phyloP scores from a whole-genome alignment of 2,113 vertebrate species.

The Apteryx owenii region DNA sequence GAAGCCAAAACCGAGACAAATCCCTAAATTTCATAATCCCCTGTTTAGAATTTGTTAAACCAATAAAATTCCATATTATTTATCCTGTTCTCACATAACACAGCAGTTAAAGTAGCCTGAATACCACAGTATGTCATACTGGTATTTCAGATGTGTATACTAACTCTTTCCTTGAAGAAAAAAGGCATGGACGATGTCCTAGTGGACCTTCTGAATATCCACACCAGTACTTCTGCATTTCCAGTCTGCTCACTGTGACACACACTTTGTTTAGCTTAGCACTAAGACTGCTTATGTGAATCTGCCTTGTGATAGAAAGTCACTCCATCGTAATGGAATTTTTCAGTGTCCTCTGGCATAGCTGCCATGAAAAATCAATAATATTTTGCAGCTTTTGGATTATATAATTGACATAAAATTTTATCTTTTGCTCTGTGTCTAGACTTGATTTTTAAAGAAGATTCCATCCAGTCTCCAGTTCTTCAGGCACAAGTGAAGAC shows the following conservation, averaged over 20 bases:
- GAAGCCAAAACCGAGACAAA: not conserved
- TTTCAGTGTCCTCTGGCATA: not conserved
- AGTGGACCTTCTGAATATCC: not conserved
- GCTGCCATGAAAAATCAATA: conserved; percentile 15
- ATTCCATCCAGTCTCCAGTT: not conserved
- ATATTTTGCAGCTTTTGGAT: not conserved
- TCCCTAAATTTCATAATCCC: not conserved
- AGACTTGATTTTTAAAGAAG: conserved; percentile 38
- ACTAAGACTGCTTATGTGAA: not conserved
- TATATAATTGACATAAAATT: conserved; percentile 6
- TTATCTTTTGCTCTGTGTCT: conserved; percentile 30
- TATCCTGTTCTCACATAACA: not conserved
- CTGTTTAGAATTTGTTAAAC: not conserved
- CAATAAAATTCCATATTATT: not conserved
- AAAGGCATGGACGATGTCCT: not conserved
- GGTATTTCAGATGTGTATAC: not conserved
- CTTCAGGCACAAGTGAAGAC: not conserved
- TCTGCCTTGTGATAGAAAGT: not conserved
- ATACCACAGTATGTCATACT: not conserved
- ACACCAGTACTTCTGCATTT: not conserved
- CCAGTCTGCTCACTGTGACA: not conserved
- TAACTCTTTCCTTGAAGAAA: not conserved
- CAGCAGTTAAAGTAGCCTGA: not conserved
- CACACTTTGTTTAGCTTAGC: not conserved
- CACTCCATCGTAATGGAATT: not conserved